These are phyloP conservation scores for Amphiduros pacificus DNA, from an alignment of 2,888 invertebrate genomes.

Conservation along the genomic window DNA sequence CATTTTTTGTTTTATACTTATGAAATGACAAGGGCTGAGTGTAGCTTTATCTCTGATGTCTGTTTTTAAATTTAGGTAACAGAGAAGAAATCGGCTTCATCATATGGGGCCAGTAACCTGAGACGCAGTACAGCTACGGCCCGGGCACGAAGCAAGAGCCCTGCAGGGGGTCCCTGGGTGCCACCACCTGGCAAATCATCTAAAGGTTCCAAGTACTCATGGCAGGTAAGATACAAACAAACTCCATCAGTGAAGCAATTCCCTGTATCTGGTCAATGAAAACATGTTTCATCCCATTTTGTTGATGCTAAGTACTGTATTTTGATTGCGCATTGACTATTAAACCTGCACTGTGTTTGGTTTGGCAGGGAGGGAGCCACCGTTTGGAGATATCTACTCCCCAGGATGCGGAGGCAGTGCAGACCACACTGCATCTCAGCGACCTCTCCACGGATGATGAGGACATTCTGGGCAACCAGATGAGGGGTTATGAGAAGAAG, in stretches of 20 bases:
- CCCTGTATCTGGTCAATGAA: no score
- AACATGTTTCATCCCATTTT: no score
- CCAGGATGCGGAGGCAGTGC: conserved; percentile 23
- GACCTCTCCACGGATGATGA: conserved; percentile 54
- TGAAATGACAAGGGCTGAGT: no score
- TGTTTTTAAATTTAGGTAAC: background rate
- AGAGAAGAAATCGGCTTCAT: background rate
- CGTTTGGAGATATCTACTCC: conserved; percentile 44
- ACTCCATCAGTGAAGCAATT: no score
- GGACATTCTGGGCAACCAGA: conserved; percentile 41
- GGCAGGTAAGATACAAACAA: conserved; percentile 55
- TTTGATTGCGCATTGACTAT: no score
- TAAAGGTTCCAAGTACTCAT: conserved; percentile 44
- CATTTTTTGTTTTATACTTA: background rate
- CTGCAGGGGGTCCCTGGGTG: conserved; percentile 45
- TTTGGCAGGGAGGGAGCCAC: conserved; percentile 47
- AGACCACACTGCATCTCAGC: conserved; percentile 25
- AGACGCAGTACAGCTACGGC: conserved; percentile 17
- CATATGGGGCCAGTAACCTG: conserved; percentile 14
- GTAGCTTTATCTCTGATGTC: background rate
- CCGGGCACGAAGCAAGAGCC: conserved; percentile 11
- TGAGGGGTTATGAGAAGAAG: conserved; percentile 52
- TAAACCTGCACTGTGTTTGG: no score
- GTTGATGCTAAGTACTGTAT: no score
- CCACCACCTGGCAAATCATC: conserved; percentile 55